A percentile compares a stretch with the other conserved stretches of the same genome.
These are phyloP conservation scores for Capitella teleta DNA, from an alignment of 1,140 invertebrate species.

Conservation along the genomic window DNA sequence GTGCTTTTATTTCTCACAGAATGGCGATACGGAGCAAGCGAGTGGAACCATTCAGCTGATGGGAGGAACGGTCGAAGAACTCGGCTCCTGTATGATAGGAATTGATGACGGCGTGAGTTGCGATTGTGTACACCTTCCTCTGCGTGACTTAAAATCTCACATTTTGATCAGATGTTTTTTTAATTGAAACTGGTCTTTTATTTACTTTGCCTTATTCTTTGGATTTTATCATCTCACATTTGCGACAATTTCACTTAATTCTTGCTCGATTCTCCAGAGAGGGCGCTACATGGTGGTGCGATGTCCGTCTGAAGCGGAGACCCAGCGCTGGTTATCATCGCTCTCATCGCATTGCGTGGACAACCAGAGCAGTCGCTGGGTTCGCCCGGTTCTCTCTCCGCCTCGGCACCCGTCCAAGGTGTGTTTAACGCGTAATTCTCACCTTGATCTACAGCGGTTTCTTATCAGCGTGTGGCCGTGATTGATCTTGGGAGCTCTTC, in stretches of 20 bases:
- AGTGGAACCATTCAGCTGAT: conserved; percentile 45
- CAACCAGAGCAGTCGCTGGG: background rate
- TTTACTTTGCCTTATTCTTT: no score
- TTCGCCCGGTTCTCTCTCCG: no score
- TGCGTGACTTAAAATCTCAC: no score
- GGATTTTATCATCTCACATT: no score
- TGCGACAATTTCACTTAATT: no score
- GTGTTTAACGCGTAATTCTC: no score
- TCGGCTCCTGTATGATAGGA: conserved; percentile 46
- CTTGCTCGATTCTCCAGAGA: conserved; percentile 39
- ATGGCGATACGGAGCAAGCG: conserved; percentile 41
- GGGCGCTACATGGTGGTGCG: conserved; percentile 48
- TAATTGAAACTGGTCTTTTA: no score
- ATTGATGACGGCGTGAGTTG: conserved; percentile 47
- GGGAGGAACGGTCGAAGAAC: conserved; percentile 46
- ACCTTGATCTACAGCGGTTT: background rate
- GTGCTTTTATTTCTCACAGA: no score
- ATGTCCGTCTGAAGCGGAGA: conserved; percentile 42
- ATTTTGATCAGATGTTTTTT: no score
- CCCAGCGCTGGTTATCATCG: conserved; percentile 41
- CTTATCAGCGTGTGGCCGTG: conserved; percentile 42
- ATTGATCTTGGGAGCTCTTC: conserved; percentile 52
- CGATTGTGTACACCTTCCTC: no score
- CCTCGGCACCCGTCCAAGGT: no score
- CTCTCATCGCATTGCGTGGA: background rate